These are phyloP conservation scores for Bimastos eiseni DNA, from an alignment of 2,888 invertebrate genomes.

Conservation along the genomic window DNA sequence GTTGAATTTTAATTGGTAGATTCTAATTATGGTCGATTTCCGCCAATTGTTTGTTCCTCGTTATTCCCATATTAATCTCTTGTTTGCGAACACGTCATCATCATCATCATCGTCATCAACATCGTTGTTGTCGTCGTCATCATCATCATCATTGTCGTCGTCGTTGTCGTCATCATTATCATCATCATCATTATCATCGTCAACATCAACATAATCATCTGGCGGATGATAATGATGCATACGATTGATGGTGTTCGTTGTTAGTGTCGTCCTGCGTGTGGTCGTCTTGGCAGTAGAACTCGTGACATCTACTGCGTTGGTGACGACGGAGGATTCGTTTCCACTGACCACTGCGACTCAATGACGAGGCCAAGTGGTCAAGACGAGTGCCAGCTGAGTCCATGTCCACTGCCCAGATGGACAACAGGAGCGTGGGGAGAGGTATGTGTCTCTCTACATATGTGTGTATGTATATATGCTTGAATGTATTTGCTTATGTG, in stretches of 20 bases:
- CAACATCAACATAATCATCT: neutral
- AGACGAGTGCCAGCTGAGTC: constrained; percentile 51
- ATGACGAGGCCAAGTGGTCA: constrained; percentile 53
- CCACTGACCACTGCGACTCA: constrained; percentile 65
- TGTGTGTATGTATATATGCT: neutral
- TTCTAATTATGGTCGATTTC: too few species aligned
- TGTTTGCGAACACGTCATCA: too few species aligned
- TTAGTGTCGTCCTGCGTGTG: constrained; percentile 56
- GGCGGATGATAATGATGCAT: neutral
- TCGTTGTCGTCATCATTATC: neutral
- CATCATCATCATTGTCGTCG: neutral
- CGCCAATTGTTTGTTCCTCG: too few species aligned
- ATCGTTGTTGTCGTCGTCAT: neutral
- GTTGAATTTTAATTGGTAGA: too few species aligned
- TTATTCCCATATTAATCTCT: neutral
- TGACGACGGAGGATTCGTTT: constrained; percentile 52
- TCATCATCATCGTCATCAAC: neutral
- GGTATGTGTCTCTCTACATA: constrained; percentile 41
- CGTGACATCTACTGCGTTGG: constrained; percentile 56
- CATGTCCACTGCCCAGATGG: constrained; percentile 55
- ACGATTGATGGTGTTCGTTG: neutral
- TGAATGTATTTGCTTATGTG: neutral
- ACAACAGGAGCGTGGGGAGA: constrained; percentile 53
- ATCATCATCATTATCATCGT: neutral
- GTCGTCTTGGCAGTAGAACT: constrained; percentile 50